These are phyloP conservation scores for Onychomys arenicola DNA, from an alignment of 2,797 vertebrate species.

Conservation along the genomic window DNA sequence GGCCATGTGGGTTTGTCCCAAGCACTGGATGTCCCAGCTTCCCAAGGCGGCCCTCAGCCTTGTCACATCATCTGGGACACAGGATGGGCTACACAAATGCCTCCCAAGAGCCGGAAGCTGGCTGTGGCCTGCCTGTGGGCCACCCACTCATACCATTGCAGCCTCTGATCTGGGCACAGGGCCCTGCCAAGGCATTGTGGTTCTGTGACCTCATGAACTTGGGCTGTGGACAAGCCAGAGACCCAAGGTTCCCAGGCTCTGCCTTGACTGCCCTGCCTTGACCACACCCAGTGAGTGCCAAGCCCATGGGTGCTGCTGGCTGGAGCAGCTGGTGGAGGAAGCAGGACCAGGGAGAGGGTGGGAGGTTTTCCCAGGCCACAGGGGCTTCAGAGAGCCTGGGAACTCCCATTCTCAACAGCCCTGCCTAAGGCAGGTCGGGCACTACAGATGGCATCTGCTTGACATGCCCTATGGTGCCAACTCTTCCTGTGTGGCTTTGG, in stretches of 20 bases:
- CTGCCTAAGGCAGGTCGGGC: neutral
- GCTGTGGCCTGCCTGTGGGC: neutral
- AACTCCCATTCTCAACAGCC: neutral
- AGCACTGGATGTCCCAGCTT: neutral
- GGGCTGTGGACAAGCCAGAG: neutral
- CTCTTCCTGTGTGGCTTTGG: neutral
- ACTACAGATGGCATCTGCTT: neutral
- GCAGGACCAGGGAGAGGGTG: neutral
- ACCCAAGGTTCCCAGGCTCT: neutral
- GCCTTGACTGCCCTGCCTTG: neutral
- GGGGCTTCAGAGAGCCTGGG: neutral
- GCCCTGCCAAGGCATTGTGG: conserved; percentile 37
- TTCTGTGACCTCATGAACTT: conserved; percentile 41
- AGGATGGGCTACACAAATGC: neutral
- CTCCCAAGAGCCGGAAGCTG: neutral
- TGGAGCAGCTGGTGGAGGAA: neutral
- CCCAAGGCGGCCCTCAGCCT: neutral
- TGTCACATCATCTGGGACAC: conserved; percentile 16
- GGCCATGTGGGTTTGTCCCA: neutral
- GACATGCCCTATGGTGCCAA: fast-evolving
- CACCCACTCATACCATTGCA: neutral
- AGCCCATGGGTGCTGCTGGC: neutral
- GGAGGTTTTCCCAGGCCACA: neutral
- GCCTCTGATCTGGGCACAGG: neutral
- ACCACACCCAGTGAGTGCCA: neutral